Evolutionary conservation across 1,140 invertebrate species (phyloP), one percentile per base, ranked within the genome.

Genomic region (Cylas formicarius): DNA sequence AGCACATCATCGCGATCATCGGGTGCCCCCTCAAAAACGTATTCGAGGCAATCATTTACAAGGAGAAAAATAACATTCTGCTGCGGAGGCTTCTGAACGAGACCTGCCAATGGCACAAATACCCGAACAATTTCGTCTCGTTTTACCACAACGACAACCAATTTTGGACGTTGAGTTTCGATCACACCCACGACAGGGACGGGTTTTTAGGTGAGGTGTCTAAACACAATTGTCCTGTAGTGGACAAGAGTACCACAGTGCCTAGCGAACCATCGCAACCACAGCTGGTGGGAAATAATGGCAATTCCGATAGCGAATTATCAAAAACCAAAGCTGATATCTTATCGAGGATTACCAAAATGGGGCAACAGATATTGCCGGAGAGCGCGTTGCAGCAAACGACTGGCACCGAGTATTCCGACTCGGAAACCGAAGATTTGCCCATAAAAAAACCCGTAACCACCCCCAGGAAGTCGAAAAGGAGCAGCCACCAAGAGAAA

Each of bases 31-130:
- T n/a, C 14, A 11, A 22, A 22, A 7, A 18, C 13, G 3, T 23
- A 4, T 31, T 14, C 32, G 47, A 49, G n/a, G 6, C 44, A 14
- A 49, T 49, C 10, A n/a, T 38, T 17, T 49, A 49, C 17, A 46
- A 49, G 27, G 19, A 49, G 2, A 42, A 37, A 29, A 34, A 22
- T 4, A 43, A 37, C 14, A 43, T 49, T 16, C 32, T 49, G 2
- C 23, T 49, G 20, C 14, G 47, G 26, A 16, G 26, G 26, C 16
- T 9, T n/a, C 18, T 49, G 13, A 31, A 22, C 16, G 26, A 36
- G 26, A 18, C 17, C 4, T 4, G 42, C 4, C 22, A 17, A 10
- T 38, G 42, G 10, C 32, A 22, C 11, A 49, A 43, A 23, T 44
- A 49, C 20, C 24, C 23, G 7, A 38, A 49, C 10, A 21, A 49